Conservation (phyloP, 1,140 invertebrate genomes). For the Papilio machaon region DNA sequence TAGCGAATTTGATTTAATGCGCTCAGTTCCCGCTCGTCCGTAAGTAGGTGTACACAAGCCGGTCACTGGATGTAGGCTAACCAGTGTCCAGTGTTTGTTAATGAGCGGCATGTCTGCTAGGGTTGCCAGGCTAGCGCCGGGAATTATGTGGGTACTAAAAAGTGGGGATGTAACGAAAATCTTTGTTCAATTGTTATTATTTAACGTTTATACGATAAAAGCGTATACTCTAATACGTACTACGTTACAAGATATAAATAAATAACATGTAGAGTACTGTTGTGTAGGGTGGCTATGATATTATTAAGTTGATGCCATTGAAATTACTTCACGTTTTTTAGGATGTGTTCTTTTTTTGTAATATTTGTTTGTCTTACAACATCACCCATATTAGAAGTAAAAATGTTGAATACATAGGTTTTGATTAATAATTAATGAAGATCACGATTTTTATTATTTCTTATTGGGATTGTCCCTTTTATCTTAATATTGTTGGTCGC, state of each 20-base stretch:
- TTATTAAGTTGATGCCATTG: not conserved
- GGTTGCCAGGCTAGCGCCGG: conserved; percentile 28
- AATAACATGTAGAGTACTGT: not conserved
- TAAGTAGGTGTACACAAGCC: conserved; percentile 48
- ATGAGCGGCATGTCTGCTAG: conserved; percentile 54
- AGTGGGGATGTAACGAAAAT: not conserved
- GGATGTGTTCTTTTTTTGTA: no score
- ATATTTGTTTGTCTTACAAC: no score
- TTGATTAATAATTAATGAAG: no score
- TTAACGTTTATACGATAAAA: not conserved
- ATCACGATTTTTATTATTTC: not conserved
- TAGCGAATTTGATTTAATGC: conserved; percentile 39
- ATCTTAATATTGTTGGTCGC: not conserved
- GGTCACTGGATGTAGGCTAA: conserved; percentile 72
- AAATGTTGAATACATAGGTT: no score
- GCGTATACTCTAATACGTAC: not conserved
- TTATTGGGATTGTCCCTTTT: not conserved
- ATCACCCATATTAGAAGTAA: no score
- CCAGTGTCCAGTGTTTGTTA: conserved; percentile 72
- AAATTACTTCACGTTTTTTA: no score
- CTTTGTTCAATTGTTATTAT: not conserved
- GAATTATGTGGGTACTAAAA: conserved; percentile 14
- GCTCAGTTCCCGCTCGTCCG: conserved; percentile 30
- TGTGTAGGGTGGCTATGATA: not conserved
- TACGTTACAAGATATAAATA: not conserved